Base-by-base conservation (phyloP, 1,140 invertebrate genomes). In the Hydropsyche tenuis region DNA sequence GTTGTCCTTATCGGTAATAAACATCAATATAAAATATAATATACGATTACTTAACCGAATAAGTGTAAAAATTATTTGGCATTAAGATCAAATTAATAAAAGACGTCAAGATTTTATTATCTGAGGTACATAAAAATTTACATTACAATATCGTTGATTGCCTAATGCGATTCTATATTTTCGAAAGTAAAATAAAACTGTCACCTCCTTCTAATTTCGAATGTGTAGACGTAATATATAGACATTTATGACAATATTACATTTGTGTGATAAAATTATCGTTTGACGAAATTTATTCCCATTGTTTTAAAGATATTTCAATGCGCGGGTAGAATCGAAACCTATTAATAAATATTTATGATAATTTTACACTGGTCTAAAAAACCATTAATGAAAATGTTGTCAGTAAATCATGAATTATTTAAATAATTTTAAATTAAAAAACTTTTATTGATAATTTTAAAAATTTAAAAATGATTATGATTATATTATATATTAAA, bases 291-390 rank as follows among this genome's bases (percentile, higher is more conserved):
- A 4, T 37, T 43, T 3, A 43, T 1, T 43, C 16, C 63, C 43
- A 16, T 65, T 65, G 63, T 65, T 65, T 65, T 16, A 65, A 42
- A 43, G 43, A 25, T 42, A 65, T 42, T 43, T 65, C 30, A 65
- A 45, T 43, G 63, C 63, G 42, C 63, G 23, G 37, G 56, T 27
- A 60, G 9, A 0, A 23, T 9, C n/a, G 56, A 60, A 60, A 60
- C 56, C 56, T 22, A 27, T 7, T 12, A 23, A 60, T 60, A 25
- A 60, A 37, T 37, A 37, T 37, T 37, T 9, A 37, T 37, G 30
- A 37, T 4, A 37, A 9, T n/a, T n/a, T n/a, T n/a, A n/a, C n/a
- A n/a, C n/a, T n/a, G n/a, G n/a, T n/a, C n/a, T n/a, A n/a, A n/a
- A n/a, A n/a, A n/a, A n/a, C n/a, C n/a, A n/a, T n/a, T n/a, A n/a